Evolutionary conservation across 2,113 vertebrate genomes (phyloP), one percentile per base, ranked within the genome.

Genomic region (Hirundichthys speculiger): DNA sequence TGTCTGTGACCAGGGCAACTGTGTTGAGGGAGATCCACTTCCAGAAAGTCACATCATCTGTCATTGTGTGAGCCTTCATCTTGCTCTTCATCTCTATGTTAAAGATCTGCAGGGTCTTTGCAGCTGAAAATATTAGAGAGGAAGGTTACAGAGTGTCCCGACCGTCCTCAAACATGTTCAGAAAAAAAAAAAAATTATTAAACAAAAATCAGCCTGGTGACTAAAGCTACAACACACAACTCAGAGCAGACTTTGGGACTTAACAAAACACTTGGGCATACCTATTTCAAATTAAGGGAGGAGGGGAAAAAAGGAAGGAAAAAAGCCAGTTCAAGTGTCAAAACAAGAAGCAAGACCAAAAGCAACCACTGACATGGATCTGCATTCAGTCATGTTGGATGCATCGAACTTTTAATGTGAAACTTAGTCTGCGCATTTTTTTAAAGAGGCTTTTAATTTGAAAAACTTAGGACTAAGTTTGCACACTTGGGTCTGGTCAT

Each of bases 41-140:
- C 98, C 98, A 99, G 87, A 99, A 99, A 64, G 96, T 98, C 89
- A 99, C 98, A 20, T 99, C 98, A 34, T 99, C 98, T 0, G 97
- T 98, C 98, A 99, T 99, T 12, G 98, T 99, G 79, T 99, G 98
- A 76, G 97, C 98, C 91, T 99, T 99, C 98, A 99, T 99, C 93
- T 99, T 99, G 90, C 98, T 99, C 93, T 99, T 99, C 98, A 99
- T 99, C 89, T 99, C 98, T 65, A 99, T 99, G 90, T 99, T 99
- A 86, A 99, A 99, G 91, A 99, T 99, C 84, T 99, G 98, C 90
- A 99, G 95, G 8, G 98, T 99, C 92, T 99, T 99, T 71, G 96
- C 98, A 70, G 98, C 98, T 99, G 90, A 79, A 93, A 95, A 79
- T 12, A 72, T 41, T 55, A n/a, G 73, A 13, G 58, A 41, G 3